Percentiles rank a stretch among this genome's conserved stretches.
Conservation (phyloP, 2,888 invertebrate species). For the Pterostichus niger region DNA sequence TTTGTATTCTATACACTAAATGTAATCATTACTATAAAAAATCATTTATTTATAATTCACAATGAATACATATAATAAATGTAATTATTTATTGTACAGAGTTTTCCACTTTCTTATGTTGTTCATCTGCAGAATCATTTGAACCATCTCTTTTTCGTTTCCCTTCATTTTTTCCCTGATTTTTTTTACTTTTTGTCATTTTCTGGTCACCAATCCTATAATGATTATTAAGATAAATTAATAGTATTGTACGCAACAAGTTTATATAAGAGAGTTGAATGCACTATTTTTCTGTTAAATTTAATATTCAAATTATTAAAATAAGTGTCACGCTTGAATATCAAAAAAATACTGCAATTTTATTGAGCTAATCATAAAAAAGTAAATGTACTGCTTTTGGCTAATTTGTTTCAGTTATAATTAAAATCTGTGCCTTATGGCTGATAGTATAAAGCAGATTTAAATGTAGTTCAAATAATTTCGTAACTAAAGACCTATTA, state of each 20-base stretch:
- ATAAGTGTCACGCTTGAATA: too few relatives aligned
- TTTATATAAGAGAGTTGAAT: not conserved
- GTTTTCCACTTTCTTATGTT: slow-evolving; percentile 52
- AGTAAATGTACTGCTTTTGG: too few relatives aligned
- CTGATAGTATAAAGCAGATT: too few relatives aligned
- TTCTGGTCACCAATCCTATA: slow-evolving; percentile 82
- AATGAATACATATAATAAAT: too few relatives aligned
- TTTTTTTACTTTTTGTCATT: slow-evolving; percentile 81
- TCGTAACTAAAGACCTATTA: too few relatives aligned
- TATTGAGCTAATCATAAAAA: too few relatives aligned
- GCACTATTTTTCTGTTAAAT: too few relatives aligned
- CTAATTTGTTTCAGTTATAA: too few relatives aligned
- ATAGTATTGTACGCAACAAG: not conserved
- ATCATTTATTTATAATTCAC: slow-evolving; percentile 5
- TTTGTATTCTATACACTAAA: slow-evolving; percentile 2
- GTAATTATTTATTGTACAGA: slow-evolving; percentile 1
- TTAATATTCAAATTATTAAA: too few relatives aligned
- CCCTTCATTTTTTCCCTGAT: slow-evolving; percentile 88
- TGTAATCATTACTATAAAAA: slow-evolving; percentile 20
- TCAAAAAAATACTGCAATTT: too few relatives aligned
- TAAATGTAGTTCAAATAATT: too few relatives aligned
- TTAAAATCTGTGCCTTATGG: too few relatives aligned
- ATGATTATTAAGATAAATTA: slow-evolving; percentile 64
- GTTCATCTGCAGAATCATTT: slow-evolving; percentile 67
- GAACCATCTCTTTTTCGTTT: slow-evolving; percentile 78